A percentile compares a stretch with the other conserved stretches of the same genome.
These are phyloP conservation scores for Meghimatium bilineatum DNA, from an alignment of 2,888 invertebrate species.

Conservation along the genomic window DNA sequence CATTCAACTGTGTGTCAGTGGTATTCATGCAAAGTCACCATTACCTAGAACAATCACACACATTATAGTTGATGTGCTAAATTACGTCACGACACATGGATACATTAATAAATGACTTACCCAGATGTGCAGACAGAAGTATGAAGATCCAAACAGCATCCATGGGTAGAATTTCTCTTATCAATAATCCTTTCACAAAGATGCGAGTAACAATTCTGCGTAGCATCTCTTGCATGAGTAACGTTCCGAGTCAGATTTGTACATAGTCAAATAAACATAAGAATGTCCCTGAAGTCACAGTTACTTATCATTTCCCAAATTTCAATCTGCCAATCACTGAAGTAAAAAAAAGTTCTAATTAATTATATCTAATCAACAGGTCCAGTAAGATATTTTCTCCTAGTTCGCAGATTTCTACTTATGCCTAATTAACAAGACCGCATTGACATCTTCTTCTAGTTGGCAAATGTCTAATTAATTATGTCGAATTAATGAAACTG, in stretches of 20 bases:
- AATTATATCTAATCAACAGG: no score
- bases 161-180: background rate
- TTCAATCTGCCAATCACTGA: background rate
- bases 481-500: no score
- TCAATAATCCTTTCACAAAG: background rate
- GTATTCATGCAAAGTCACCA: no score
- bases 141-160: constrained; percentile 7
- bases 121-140: background rate
- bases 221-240: background rate
- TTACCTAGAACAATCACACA: no score
- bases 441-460: no score
- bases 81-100: background rate
- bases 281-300: background rate
- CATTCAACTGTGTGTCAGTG: no score
- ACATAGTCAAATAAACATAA: background rate
- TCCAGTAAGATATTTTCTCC: no score
- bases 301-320: background rate
- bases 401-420: no score
- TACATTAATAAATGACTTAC: background rate
- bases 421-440: no score
- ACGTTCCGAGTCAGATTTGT: background rate
- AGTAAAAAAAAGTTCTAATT: no score
- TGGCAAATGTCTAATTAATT: no score
- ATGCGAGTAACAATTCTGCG: background rate
- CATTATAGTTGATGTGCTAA: background rate